Percentiles rank a stretch among this genome's conserved stretches.
phyloP scores from a whole-genome alignment of 2,888 invertebrate genomes.

The Netelia fuscicornis region DNA sequence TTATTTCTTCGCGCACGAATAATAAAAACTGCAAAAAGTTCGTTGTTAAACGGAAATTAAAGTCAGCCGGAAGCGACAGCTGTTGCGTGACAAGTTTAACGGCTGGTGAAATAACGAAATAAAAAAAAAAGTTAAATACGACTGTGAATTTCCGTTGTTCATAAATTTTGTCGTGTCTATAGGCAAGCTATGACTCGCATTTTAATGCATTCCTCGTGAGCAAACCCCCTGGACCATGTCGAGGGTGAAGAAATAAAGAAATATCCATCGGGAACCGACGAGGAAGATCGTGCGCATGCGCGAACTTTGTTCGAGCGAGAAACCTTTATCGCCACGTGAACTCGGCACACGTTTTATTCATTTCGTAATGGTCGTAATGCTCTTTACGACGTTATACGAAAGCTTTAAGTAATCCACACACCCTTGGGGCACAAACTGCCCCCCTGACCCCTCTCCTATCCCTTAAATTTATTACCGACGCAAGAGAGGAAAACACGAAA shows the following conservation, averaged over 20 bases:
- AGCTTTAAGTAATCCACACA: slow-evolving; percentile 8
- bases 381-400: slow-evolving; percentile 43
- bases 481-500: slow-evolving; percentile 24
- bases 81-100: too few species aligned
- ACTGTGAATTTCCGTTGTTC: too few species aligned
- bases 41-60: too few species aligned
- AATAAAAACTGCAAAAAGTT: too few species aligned
- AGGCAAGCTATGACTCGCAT: not conserved
- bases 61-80: too few species aligned
- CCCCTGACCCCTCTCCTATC: not conserved
- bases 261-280: not conserved
- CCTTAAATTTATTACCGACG: slow-evolving; percentile 37
- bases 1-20: too few species aligned
- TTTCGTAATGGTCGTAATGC: slow-evolving; percentile 6
- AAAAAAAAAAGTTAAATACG: too few species aligned
- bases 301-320: slow-evolving; percentile 3
- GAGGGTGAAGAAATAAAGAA: not conserved
- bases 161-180: too few species aligned
- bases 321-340: slow-evolving; percentile 7
- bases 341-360: slow-evolving; percentile 20
- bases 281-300: not conserved
- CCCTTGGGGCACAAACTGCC: not conserved
- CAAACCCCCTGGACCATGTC: not conserved
- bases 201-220: not conserved
- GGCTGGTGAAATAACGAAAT: too few species aligned